Evolutionary conservation across 2,888 invertebrate species (phyloP).

Genomic region (Caenorhabditis wallacei): DNA sequence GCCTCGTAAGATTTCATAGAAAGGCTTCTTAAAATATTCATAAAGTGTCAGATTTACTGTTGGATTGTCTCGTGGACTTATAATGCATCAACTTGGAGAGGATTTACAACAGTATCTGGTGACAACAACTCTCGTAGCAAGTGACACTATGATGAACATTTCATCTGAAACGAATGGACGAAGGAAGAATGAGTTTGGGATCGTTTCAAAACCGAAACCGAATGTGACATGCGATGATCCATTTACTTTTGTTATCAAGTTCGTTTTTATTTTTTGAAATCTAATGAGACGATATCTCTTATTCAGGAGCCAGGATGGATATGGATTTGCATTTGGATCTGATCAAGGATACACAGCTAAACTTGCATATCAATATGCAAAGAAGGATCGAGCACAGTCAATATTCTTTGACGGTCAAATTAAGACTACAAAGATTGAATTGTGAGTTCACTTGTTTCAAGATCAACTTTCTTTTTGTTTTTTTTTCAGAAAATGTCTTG

Average conservation of each 20-base stretch:
- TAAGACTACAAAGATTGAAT: conserved; percentile 44
- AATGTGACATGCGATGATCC: conserved; percentile 41
- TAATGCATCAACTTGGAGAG: conserved; percentile 44
- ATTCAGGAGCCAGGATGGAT: conserved; percentile 46
- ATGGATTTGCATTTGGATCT: conserved; percentile 37
- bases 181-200: not conserved
- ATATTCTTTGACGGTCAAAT: conserved; percentile 51
- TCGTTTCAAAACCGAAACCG: not conserved
- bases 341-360: not conserved
- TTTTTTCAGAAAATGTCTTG: conserved; percentile 44
- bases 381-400: conserved; percentile 9
- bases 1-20: not conserved
- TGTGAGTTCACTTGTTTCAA: conserved; percentile 23
- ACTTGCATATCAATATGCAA: conserved; percentile 8
- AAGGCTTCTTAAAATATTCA: not conserved
- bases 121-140: conserved; percentile 13
- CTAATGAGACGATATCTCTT: not conserved
- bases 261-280: not conserved
- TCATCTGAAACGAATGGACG: not conserved
- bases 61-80: conserved; percentile 32
- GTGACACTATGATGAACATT: conserved; percentile 8
- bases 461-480: not conserved
- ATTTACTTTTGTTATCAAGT: conserved; percentile 34
- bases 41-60: conserved; percentile 28
- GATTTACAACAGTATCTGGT: conserved; percentile 32